Evolutionary conservation across 2,888 invertebrate genomes (phyloP).

Genomic region (Teleiodes luculella): DNA sequence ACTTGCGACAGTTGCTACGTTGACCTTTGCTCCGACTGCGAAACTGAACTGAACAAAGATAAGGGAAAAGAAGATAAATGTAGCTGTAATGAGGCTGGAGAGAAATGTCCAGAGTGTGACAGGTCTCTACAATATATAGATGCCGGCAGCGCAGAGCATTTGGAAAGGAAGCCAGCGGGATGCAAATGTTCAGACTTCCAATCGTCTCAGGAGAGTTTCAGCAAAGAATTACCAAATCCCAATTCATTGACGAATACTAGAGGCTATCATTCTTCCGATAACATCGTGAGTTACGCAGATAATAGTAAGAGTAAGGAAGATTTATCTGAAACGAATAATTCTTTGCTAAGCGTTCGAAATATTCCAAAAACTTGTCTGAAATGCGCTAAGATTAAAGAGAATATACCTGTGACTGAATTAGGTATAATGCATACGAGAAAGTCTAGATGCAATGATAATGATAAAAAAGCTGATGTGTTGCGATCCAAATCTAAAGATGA

Average conservation of each 20-base stretch:
- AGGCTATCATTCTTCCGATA: slow-evolving; percentile 70
- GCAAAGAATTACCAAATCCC: slow-evolving; percentile 50
- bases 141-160: slow-evolving; percentile 58
- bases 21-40: slow-evolving; percentile 68
- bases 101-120: slow-evolving; percentile 68
- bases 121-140: slow-evolving; percentile 65
- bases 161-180: slow-evolving; percentile 53
- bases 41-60: slow-evolving; percentile 52
- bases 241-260: slow-evolving; percentile 60
- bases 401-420: slow-evolving; percentile 59
- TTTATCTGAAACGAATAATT: slow-evolving; percentile 53
- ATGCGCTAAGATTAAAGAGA: slow-evolving; percentile 73
- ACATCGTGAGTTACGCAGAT: slow-evolving; percentile 63
- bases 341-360: slow-evolving; percentile 51
- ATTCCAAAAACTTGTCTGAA: slow-evolving; percentile 69
- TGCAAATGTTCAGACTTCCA: slow-evolving; percentile 70
- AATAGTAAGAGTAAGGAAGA: slow-evolving; percentile 58
- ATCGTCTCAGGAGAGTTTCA: slow-evolving; percentile 70
- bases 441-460: slow-evolving; percentile 58
- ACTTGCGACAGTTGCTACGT: slow-evolving; percentile 69
- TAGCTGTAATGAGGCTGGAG: slow-evolving; percentile 46
- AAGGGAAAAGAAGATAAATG: slow-evolving; percentile 52
- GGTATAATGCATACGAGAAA: slow-evolving; percentile 49
- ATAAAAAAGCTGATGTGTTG: slow-evolving; percentile 63
- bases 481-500: slow-evolving; percentile 74